Evolutionary conservation across 2,888 invertebrate genomes (phyloP), one percentile per base, ranked within the genome.

Genomic region (Liodrosophila aerea): DNA sequence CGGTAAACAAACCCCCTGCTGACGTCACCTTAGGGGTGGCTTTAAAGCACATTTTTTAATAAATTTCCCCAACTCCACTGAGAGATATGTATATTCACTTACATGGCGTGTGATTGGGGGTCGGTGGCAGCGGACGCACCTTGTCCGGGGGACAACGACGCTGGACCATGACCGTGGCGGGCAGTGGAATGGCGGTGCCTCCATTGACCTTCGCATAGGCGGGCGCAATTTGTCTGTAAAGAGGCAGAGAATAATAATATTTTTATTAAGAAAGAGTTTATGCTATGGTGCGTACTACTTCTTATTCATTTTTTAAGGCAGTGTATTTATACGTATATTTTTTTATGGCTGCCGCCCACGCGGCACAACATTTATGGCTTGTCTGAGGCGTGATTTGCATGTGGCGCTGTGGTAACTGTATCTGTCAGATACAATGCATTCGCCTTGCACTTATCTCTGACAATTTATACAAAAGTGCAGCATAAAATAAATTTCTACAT

Each of bases 61-160:
- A 83, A 67, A 66, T 62, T 74, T 59, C 56, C 56, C 54, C 73
- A 60, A 33, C 53, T 61, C 62, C 29, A 9, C 15, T 16, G 15
- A 40, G 12, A 29, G 22, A n/a, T 29, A 27, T 60, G 31, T 76
- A 27, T 60, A 34, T 76, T 59, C 53, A 89, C 90, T 90, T 88
- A 90, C 90, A 88, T 83, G 90, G 89, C 71, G 88, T 87, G 68
- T 93, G 93, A 58, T 91, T 91, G 27, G 93, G 93, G 29, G 94
- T 93, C 51, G 93, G 92, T 8, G 95, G 94, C 74, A 95, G 91
- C 8, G 95, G 95, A 57, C 95, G 92, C 66, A 93, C 92, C 88
- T 95, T 95, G 91, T 95, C 95, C 73, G 95, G 95, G 50, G 95
- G 94, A 76, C 95, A 95, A 89, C 95, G 92, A 69, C 95, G 92